Percentiles rank a stretch among this genome's conserved stretches.
phyloP scores from a whole-genome alignment of 2,888 invertebrate species.

The Apantesis nais region DNA sequence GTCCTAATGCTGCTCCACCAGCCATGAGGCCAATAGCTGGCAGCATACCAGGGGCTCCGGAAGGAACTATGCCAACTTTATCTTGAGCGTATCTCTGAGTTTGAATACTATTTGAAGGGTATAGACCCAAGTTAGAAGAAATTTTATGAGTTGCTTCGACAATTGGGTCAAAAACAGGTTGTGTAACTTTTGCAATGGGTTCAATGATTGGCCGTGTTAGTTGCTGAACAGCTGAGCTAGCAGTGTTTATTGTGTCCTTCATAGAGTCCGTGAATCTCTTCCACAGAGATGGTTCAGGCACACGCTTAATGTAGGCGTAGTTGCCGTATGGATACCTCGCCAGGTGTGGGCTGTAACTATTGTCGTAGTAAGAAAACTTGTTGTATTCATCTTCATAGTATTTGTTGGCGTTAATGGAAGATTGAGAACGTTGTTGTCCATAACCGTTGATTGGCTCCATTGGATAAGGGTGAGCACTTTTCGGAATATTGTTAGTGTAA shows the following conservation, averaged over 20 bases:
- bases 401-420: slow-evolving; percentile 74
- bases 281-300: slow-evolving; percentile 89
- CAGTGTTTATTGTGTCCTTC: slow-evolving; percentile 89
- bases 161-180: slow-evolving; percentile 89
- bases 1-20: slow-evolving; percentile 92
- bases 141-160: slow-evolving; percentile 93
- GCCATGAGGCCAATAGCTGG: slow-evolving; percentile 92
- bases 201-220: slow-evolving; percentile 87
- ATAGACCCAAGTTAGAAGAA: slow-evolving; percentile 90
- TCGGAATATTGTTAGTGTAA: slow-evolving; percentile 80
- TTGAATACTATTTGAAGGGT: slow-evolving; percentile 75
- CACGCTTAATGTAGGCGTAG: slow-evolving; percentile 86
- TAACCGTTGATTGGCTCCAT: slow-evolving; percentile 81
- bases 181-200: slow-evolving; percentile 85
- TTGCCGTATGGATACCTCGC: slow-evolving; percentile 86
- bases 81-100: slow-evolving; percentile 84
- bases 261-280: slow-evolving; percentile 90
- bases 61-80: slow-evolving; percentile 87
- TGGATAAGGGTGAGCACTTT: slow-evolving; percentile 85
- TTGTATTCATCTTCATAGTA: slow-evolving; percentile 83
- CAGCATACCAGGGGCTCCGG: slow-evolving; percentile 87
- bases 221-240: slow-evolving; percentile 89
- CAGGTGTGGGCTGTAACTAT: slow-evolving; percentile 67
- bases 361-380: slow-evolving; percentile 84
- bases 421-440: slow-evolving; percentile 76